Percentiles rank a stretch among this genome's conserved stretches.
phyloP scores from a whole-genome alignment of 2,888 invertebrate genomes.

The Eristalis intricaria region DNA sequence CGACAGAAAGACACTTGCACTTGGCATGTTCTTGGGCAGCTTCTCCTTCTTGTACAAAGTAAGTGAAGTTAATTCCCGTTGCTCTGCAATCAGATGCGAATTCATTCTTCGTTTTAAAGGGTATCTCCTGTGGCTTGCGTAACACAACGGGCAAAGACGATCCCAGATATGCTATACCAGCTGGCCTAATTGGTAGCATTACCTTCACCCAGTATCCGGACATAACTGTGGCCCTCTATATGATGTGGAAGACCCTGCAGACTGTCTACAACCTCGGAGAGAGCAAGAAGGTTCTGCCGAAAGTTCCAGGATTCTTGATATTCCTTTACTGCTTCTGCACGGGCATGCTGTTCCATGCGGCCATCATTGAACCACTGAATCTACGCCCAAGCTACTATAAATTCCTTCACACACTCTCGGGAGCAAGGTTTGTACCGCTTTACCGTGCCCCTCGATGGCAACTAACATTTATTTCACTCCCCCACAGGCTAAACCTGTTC shows the following conservation, averaged over 20 bases:
- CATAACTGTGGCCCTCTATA: conserved; percentile 90
- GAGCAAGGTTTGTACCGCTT: conserved; percentile 83
- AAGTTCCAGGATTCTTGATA: conserved; percentile 86
- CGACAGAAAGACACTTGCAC: conserved; percentile 83
- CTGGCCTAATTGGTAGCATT: conserved; percentile 87
- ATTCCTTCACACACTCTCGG: conserved; percentile 89
- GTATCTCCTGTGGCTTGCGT: conserved; percentile 86
- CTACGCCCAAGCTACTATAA: conserved; percentile 92
- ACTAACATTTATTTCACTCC: neutral
- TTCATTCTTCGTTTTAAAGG: conserved; percentile 80
- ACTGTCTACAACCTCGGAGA: conserved; percentile 88
- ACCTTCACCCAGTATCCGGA: conserved; percentile 89
- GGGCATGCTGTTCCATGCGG: conserved; percentile 89
- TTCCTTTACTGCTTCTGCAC: conserved; percentile 90
- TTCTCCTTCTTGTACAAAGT: conserved; percentile 87
- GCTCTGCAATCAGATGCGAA: neutral
- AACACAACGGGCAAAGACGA: conserved; percentile 85
- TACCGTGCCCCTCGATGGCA: neutral
- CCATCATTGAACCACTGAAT: conserved; percentile 89
- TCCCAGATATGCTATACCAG: conserved; percentile 85
- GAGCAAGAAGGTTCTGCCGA: conserved; percentile 85
- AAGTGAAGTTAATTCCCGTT: conserved; percentile 72
- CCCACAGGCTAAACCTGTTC: conserved; percentile 84
- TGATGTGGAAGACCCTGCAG: conserved; percentile 92
- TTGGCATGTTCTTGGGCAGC: conserved; percentile 87